A percentile compares a stretch with the other conserved stretches of the same genome.
Evolutionary conservation across 2,888 invertebrate genomes (phyloP).

Genomic region (Ectemnius lituratus): DNA sequence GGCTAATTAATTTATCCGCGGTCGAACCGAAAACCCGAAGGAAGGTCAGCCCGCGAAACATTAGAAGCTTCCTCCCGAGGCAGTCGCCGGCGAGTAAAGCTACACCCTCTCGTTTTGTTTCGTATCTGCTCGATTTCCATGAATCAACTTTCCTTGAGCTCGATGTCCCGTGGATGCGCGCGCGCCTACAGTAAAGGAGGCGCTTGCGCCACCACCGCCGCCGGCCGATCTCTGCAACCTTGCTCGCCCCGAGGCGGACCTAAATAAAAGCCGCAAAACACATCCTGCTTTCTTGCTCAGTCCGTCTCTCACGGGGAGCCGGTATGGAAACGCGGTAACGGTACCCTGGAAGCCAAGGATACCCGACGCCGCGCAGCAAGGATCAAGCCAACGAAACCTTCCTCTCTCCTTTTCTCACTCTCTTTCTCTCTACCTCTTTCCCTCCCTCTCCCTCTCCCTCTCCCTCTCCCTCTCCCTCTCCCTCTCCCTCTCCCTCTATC

Average conservation of each 20-base stretch:
- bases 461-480: constrained; percentile 12
- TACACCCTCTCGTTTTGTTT: constrained; percentile 47
- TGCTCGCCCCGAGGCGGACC: constrained; percentile 36
- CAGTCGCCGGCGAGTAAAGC: constrained; percentile 32
- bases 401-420: constrained; percentile 17
- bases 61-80: constrained; percentile 39
- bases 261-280: constrained; percentile 49
- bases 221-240: constrained; percentile 36
- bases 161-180: constrained; percentile 14
- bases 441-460: constrained; percentile 12
- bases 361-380: constrained; percentile 39
- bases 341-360: constrained; percentile 57
- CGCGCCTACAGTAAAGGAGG: too few relatives aligned
- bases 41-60: constrained; percentile 18
- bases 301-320: constrained; percentile 15
- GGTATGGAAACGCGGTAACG: constrained; percentile 51
- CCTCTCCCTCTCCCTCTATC: constrained; percentile 6
- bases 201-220: constrained; percentile 3
- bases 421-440: constrained; percentile 5
- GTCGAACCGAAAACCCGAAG: constrained; percentile 6
- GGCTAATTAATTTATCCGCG: constrained; percentile 17
- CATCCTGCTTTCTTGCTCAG: constrained; percentile 26
- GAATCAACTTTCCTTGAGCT: constrained; percentile 30
- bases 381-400: constrained; percentile 46
- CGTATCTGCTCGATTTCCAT: constrained; percentile 52